Evolutionary conservation across 2,888 invertebrate genomes (phyloP), one percentile per base, ranked within the genome.

Genomic region (Drosophila neotestacea): DNA sequence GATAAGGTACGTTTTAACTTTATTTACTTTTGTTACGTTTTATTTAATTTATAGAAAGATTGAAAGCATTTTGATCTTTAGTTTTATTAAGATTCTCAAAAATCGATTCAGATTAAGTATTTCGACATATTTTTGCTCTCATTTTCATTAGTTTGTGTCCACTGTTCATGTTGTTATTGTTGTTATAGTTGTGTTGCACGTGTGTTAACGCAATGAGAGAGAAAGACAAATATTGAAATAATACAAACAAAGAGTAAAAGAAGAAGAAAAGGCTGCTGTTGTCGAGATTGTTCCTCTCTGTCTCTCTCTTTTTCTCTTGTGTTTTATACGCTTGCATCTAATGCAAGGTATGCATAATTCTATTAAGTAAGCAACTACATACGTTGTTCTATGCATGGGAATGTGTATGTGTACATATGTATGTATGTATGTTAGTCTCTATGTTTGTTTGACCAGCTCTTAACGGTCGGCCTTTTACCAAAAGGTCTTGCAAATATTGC

Each of bases 401-500:
- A 47, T 47, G 32, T 47, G 30, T 48, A 39, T 46, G 16, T 65
- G 32, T 11, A 44, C 28, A 42, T 34, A 10, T 28, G 10, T 16
- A 2, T 34, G 6, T 54, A 27, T 32, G 13, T 41, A 11, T 38
- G 4, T 52, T 6, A 42, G 11, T 55, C 6, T 66, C 52, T 54
- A 27, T 36, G 36, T 72, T 60, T 86, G 85, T 84, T 84, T 83
- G 69, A 28, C 41, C 64, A 85, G 78, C 86, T 80, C 88, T 84
- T 54, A 54, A 63, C 65, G 59, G 51, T 48, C 68, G 66, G 64
- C 70, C 60, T 73, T 81, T 78, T 64, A 62, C 68, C 68, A 68
- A 85, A 81, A 83, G 84, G 77, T 71, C 79, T 72, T 39, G 66
- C 80, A 83, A 83, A 83, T 88, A 83, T 83, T 83, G 85, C 88